A percentile compares a stretch with the other conserved stretches of the same genome.
phyloP scores from a whole-genome alignment of 1,140 invertebrate species.

The Platyscapa corneri region DNA sequence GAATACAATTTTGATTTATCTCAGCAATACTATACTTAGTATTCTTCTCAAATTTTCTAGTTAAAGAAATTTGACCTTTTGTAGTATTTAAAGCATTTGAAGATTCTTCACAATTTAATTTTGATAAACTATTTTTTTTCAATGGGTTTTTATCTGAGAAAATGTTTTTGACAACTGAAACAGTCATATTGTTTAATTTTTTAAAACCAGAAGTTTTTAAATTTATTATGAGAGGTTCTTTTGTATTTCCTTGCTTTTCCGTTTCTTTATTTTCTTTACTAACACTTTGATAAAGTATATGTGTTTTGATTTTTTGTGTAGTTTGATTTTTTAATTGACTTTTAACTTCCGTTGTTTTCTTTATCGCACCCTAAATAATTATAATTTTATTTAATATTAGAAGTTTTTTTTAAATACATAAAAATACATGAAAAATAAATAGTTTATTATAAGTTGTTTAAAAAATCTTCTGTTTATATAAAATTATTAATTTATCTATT shows the following conservation, averaged over 20 bases:
- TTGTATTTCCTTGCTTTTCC: conserved; percentile 19
- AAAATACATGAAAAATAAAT: background rate
- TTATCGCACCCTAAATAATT: conserved; percentile 56
- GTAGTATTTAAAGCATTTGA: background rate
- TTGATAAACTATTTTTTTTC: conserved; percentile 2
- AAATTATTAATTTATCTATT: too few relatives aligned
- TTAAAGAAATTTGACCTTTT: conserved; percentile 31
- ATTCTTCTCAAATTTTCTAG: conserved; percentile 40
- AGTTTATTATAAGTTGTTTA: background rate
- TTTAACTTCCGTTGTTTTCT: conserved; percentile 52
- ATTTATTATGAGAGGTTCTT: conserved; percentile 24
- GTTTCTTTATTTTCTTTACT: background rate
- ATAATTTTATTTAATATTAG: background rate
- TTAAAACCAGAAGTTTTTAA: conserved; percentile 18
- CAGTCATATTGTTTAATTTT: conserved; percentile 31
- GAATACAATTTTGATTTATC: background rate
- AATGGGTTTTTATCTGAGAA: conserved; percentile 39
- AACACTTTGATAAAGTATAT: background rate
- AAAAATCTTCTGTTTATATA: too few relatives aligned
- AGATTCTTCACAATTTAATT: conserved; percentile 6
- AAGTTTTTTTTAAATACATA: background rate
- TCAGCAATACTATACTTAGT: conserved; percentile 38
- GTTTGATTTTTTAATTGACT: conserved; percentile 8
- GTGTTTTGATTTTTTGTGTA: background rate
- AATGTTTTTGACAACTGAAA: background rate